Conservation (phyloP, 2,888 invertebrate species). For the Clunio marinus region DNA sequence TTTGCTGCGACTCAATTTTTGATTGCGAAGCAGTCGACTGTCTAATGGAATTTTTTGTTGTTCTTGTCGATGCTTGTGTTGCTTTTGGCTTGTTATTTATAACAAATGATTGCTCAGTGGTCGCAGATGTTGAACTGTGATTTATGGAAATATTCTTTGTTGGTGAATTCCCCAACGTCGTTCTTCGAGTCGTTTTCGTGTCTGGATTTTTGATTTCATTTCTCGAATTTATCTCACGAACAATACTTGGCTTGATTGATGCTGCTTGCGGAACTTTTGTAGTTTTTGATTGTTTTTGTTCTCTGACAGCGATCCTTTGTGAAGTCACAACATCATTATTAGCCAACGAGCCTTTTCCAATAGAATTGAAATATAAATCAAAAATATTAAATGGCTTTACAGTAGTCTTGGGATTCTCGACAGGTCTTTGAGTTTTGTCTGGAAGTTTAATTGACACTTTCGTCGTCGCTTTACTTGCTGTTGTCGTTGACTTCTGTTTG, state of each 20-base stretch:
- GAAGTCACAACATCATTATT: background rate
- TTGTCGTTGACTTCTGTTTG: background rate
- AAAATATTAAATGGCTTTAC: background rate
- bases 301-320: background rate
- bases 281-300: background rate
- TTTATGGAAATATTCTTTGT: background rate
- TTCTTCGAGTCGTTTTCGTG: no score
- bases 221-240: background rate
- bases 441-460: background rate
- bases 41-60: background rate
- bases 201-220: background rate
- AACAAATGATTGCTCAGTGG: no score
- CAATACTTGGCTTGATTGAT: no score
- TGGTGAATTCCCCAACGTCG: background rate
- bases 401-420: background rate
- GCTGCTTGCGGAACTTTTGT: background rate
- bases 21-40: background rate
- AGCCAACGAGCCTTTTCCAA: background rate
- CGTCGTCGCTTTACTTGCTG: background rate
- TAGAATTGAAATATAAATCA: constrained; percentile 26
- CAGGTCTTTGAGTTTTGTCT: background rate
- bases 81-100: background rate
- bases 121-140: background rate
- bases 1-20: background rate
- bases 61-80: background rate